Conservation (phyloP, 2,113 vertebrate species). For the Actenoides hombroni region DNA sequence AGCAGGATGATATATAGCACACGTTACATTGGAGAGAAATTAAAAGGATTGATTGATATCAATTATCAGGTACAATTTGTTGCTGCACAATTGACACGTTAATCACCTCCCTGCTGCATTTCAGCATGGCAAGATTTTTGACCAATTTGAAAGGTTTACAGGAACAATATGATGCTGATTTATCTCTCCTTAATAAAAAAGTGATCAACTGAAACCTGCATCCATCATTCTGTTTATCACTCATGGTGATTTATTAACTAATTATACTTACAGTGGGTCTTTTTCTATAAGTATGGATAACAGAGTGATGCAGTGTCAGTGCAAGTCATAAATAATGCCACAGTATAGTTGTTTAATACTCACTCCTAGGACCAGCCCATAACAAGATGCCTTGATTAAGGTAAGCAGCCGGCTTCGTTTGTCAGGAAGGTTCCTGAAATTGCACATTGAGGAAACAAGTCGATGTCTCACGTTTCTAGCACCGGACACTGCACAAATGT, state of each 20-base stretch:
- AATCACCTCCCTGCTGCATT: constrained; percentile 73
- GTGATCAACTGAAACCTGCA: constrained; percentile 84
- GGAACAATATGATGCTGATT: constrained; percentile 83
- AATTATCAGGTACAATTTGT: constrained; percentile 79
- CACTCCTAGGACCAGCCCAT: constrained; percentile 40
- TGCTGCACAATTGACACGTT: constrained; percentile 74
- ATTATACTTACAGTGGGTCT: constrained; percentile 77
- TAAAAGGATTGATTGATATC: constrained; percentile 80
- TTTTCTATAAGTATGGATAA: constrained; percentile 70
- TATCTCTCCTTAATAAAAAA: constrained; percentile 86
- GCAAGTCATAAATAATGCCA: constrained; percentile 60
- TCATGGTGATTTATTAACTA: constrained; percentile 83
- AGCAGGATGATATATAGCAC: constrained; percentile 53
- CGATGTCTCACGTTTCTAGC: constrained; percentile 16
- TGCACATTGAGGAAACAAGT: not conserved
- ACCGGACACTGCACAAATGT: not conserved
- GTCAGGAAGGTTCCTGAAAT: constrained; percentile 27
- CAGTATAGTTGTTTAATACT: constrained; percentile 61
- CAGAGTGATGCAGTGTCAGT: constrained; percentile 51
- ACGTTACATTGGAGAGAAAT: constrained; percentile 54
- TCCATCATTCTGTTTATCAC: constrained; percentile 85
- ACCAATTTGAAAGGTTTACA: constrained; percentile 82
- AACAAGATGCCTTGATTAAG: constrained; percentile 69
- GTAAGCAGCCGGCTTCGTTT: constrained; percentile 58
- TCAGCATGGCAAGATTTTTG: constrained; percentile 69